Evolutionary conservation across 92 coral and sea anemone species (phyloP), one percentile per base, ranked within the genome.

Genomic region (Phenganax marumi): DNA sequence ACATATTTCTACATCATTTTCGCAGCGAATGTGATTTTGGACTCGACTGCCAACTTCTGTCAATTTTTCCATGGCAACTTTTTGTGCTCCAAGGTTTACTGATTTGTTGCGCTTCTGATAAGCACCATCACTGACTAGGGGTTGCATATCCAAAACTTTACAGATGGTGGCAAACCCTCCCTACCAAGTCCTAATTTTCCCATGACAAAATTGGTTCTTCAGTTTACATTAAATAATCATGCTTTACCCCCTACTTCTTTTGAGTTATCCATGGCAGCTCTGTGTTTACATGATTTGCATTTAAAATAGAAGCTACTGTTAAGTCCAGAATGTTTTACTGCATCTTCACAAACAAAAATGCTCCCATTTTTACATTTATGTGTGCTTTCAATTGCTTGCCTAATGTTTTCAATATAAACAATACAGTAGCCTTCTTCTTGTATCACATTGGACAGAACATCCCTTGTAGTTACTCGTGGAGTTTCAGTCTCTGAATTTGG

Each of bases 101-200:
- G 84, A 77, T 24, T 33, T 49, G 55, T 84, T n/a, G n/a, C n/a
- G n/a, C 70, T 58, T 76, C 48, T 55, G 84, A 54, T 66, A 85
- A 57, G 84, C 84, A 70, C 88, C 43, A 57, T 70, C 48, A 12
- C 48, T 71, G 16, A 79, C 88, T n/a, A 73, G 88, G 26, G 76
- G 62, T 47, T 77, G 84, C 78, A 77, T 68, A 55, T 66, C 69
- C 54, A 85, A 33, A 53, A 79, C 79, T 48, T 85, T 81, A 43
- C 85, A 79, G 16, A 79, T 79, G 49, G 85, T 85, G 17, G 80
- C 85, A 79, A 79, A 2, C 80, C 75, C 76, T 85, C 85, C 39
- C 75, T 75, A 33, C 88, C 88, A 13, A 85, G 53, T 25, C 88
- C 83, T 48, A 85, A 43, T 47, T 84, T 82, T 14, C 86, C 72